phyloP scores from a whole-genome alignment of 2,888 invertebrate species.

The Catocala fraxini region DNA sequence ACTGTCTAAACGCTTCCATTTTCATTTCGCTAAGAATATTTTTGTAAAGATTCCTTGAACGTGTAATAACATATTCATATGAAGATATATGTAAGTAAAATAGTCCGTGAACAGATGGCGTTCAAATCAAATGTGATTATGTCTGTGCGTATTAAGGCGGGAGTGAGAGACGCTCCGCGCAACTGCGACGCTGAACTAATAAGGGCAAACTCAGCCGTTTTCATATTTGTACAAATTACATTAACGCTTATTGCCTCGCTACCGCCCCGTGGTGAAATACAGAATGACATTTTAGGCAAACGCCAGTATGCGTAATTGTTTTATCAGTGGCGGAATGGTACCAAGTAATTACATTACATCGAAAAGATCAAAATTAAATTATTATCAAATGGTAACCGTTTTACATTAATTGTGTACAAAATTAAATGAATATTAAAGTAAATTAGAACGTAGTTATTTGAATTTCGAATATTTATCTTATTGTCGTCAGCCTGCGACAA shows the following conservation, averaged over 20 bases:
- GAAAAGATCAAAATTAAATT: slow-evolving; percentile 39
- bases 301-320: slow-evolving; percentile 53
- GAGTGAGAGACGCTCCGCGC: slow-evolving; percentile 54
- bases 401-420: slow-evolving; percentile 24
- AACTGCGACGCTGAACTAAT: slow-evolving; percentile 73
- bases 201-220: slow-evolving; percentile 76
- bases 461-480: neutral
- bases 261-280: slow-evolving; percentile 58
- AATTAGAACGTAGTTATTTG: slow-evolving; percentile 1
- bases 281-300: slow-evolving; percentile 53
- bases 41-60: neutral
- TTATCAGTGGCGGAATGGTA: slow-evolving; percentile 44
- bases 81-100: slow-evolving; percentile 50
- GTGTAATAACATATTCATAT: neutral
- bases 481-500: neutral
- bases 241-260: slow-evolving; percentile 75
- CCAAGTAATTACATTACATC: slow-evolving; percentile 47
- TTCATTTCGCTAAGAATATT: neutral
- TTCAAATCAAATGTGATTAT: slow-evolving; percentile 70
- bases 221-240: slow-evolving; percentile 82
- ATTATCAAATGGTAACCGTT: slow-evolving; percentile 42
- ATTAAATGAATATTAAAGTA: slow-evolving; percentile 3
- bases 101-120: slow-evolving; percentile 54
- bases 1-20: slow-evolving; percentile 3
- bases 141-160: slow-evolving; percentile 63